phyloP scores from a whole-genome alignment of 2,797 vertebrate species.

The Cercopithecus mitis region DNA sequence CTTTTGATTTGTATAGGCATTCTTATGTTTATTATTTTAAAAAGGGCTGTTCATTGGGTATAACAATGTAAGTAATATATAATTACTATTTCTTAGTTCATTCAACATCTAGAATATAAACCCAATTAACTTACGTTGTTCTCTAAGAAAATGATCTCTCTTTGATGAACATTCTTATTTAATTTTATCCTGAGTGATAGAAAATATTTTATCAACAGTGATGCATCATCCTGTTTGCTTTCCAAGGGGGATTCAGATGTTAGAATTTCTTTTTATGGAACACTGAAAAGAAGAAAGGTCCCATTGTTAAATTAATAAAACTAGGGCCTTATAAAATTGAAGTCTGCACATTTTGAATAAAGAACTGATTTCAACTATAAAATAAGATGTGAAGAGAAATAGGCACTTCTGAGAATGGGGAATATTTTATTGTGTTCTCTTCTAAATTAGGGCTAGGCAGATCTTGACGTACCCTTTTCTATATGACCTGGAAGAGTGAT shows the following conservation, averaged over 20 bases:
- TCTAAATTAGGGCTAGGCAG: not conserved
- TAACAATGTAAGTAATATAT: not conserved
- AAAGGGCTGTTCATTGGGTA: not conserved
- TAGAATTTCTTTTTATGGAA: not conserved
- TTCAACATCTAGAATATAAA: not conserved
- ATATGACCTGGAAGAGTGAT: not conserved
- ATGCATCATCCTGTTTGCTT: not conserved
- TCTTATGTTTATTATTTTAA: not conserved
- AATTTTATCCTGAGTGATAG: not conserved
- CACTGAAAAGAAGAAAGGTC: not conserved
- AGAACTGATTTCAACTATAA: not conserved
- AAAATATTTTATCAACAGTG: not conserved
- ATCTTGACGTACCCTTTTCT: not conserved
- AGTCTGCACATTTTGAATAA: not conserved
- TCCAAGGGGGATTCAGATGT: not conserved
- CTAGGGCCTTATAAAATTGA: not conserved
- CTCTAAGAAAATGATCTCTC: not conserved
- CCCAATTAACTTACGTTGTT: not conserved
- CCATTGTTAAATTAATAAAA: not conserved
- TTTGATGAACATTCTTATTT: constrained; percentile 20
- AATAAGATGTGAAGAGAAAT: not conserved
- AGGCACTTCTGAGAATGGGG: not conserved
- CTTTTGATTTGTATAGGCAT: not conserved
- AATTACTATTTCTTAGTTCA: not conserved
- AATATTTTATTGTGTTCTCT: not conserved